Evolutionary conservation across 2,888 invertebrate species (phyloP), one percentile per base, ranked within the genome.

Genomic region (Vannuccia rotundouncinata): DNA sequence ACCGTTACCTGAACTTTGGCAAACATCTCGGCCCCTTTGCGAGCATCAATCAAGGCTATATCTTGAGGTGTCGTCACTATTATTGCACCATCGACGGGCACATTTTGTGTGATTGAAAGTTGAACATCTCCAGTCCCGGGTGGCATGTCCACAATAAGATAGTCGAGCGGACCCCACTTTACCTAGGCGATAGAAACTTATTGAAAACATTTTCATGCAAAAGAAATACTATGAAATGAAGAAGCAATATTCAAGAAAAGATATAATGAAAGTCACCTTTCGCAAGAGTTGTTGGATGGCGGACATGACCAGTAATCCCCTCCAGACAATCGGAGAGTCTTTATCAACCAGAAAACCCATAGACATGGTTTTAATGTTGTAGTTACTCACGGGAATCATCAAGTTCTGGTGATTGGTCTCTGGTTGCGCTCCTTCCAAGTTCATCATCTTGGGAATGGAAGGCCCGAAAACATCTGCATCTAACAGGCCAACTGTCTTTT

Each of bases 71-170:
- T 97, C 5, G 95, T 94, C 0, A 97, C 94, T 76, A 97, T 89
- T n/a, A 97, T 85, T 1, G 92, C 94, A 25, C 94, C 93, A 92
- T 86, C 90, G 74, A 96, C 91, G 0, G 94, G 93, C 76, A 95
- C 89, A 88, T 93, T 94, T 88, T 97, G 97, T 66, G 93, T 91
- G 0, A 97, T 90, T 0, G 95, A 95, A 0, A 97, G 90, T 86
- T 95, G 95, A 0, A 95, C 94, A 88, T 97, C 97, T 0, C 97
- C 97, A 0, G 97, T 97, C 31, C 97, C 97, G 0, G 97, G 97
- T 0, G 97, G 97, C 84, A 96, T 95, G 89, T 97, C 97, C 0
- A 97, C 91, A 22, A 98, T 90, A 80, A 97, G 90, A 86, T 93
- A 92, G 89, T 97, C 95, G 78, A 95, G 89, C 0, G 92, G 91